phyloP scores from a whole-genome alignment of 1,140 invertebrate genomes.

The Colletes latitarsis region DNA sequence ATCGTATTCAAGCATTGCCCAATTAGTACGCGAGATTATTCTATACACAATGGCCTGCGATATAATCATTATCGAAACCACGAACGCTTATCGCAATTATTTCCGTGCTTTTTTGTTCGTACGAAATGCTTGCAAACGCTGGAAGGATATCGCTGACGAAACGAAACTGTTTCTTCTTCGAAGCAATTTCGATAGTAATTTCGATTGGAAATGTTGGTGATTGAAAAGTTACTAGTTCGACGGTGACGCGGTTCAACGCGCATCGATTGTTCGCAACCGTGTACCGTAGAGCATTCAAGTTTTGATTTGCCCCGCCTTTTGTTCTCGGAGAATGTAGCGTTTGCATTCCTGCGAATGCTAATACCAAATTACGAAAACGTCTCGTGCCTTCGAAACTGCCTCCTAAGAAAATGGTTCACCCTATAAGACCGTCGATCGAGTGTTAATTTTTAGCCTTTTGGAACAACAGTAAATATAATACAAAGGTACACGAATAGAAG shows the following conservation, averaged over 20 bases:
- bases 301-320: background rate
- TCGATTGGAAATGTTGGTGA: background rate
- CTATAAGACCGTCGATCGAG: no score
- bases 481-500: no score
- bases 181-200: background rate
- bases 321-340: background rate
- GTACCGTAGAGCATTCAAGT: background rate
- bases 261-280: background rate
- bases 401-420: background rate
- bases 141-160: background rate
- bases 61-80: no score
- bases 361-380: background rate
- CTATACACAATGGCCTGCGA: no score
- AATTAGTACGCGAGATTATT: no score
- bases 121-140: background rate
- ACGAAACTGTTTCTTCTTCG: background rate
- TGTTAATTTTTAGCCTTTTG: no score
- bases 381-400: background rate
- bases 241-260: background rate
- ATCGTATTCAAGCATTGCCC: no score
- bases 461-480: no score
- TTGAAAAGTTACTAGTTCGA: background rate
- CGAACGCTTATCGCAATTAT: no score
- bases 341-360: background rate
- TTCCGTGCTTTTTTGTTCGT: no score